A percentile compares a stretch with the other conserved stretches of the same genome.
phyloP scores from a whole-genome alignment of 2,113 vertebrate genomes.

The Nothocercus nigrocapillus region DNA sequence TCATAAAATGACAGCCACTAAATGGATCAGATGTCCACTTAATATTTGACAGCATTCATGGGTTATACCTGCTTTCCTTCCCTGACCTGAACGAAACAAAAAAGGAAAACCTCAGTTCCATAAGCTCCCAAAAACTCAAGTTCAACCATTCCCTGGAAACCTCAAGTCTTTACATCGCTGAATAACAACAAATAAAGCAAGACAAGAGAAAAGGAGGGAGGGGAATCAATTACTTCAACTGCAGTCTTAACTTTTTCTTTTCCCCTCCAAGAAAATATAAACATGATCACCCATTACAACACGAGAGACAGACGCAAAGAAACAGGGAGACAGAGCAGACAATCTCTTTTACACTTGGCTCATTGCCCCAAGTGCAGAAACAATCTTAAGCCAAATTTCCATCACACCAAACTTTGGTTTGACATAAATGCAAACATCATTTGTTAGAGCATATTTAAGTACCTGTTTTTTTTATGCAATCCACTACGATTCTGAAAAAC shows the following conservation, averaged over 20 bases:
- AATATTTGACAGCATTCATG: background rate
- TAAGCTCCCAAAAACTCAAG: background rate
- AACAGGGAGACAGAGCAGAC: background rate
- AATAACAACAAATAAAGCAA: background rate
- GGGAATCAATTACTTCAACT: background rate
- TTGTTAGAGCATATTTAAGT: background rate
- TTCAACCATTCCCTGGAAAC: background rate
- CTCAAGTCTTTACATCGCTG: fast-evolving
- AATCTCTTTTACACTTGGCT: fast-evolving
- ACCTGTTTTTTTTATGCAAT: background rate
- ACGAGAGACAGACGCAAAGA: background rate
- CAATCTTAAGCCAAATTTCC: background rate
- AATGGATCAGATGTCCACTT: background rate
- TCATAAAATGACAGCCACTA: background rate
- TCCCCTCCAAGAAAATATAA: fast-evolving
- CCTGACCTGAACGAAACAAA: background rate
- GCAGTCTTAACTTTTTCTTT: background rate
- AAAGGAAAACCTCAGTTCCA: background rate
- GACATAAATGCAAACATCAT: background rate
- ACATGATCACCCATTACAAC: background rate
- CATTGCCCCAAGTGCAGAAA: background rate
- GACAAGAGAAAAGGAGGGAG: background rate
- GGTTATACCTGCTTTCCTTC: background rate
- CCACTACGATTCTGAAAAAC: background rate
- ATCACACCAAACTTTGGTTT: fast-evolving